A percentile compares a stretch with the other conserved stretches of the same genome.
Evolutionary conservation across 2,797 vertebrate species (phyloP).

Genomic region (Poeciliopsis gracilis): DNA sequence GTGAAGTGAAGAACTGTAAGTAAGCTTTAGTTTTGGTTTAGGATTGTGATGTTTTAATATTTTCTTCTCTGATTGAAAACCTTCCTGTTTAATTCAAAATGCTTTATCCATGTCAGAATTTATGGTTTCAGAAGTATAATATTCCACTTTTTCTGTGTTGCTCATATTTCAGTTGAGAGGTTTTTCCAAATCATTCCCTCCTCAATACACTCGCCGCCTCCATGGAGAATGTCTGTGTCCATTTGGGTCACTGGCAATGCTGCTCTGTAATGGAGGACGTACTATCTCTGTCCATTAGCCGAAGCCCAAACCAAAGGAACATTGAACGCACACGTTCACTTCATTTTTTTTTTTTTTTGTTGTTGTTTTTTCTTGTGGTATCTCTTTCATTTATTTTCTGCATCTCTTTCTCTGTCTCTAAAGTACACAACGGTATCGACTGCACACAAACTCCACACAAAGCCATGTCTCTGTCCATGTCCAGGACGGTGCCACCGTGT

Average conservation of each 20-base stretch:
- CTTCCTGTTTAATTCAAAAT: neutral
- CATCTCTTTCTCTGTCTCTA: conserved; percentile 3
- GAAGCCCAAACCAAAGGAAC: conserved; percentile 35
- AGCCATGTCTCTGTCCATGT: conserved; percentile 24
- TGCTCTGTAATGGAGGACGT: conserved; percentile 32
- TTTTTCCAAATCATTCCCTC: conserved; percentile 35
- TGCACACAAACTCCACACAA: conserved; percentile 17
- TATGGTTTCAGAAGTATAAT: neutral
- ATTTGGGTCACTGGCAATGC: conserved; percentile 46
- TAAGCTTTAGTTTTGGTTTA: neutral
- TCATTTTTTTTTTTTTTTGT: neutral
- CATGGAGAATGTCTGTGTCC: conserved; percentile 39
- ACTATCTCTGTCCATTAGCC: conserved; percentile 51
- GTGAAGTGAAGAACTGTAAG: neutral
- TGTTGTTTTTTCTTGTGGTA: conserved; percentile 9
- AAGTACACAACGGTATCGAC: neutral
- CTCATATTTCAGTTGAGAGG: conserved; percentile 18
- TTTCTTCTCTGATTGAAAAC: neutral
- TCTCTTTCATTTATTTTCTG: conserved; percentile 8
- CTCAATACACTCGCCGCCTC: conserved; percentile 2
- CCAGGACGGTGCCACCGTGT: conserved; percentile 32
- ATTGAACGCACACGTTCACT: conserved; percentile 11
- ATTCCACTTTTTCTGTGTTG: conserved; percentile 3
- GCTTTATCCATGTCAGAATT: conserved; percentile 17
- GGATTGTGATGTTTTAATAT: neutral